phyloP scores from a whole-genome alignment of 2,888 invertebrate genomes.

The Aphodius granarius region DNA sequence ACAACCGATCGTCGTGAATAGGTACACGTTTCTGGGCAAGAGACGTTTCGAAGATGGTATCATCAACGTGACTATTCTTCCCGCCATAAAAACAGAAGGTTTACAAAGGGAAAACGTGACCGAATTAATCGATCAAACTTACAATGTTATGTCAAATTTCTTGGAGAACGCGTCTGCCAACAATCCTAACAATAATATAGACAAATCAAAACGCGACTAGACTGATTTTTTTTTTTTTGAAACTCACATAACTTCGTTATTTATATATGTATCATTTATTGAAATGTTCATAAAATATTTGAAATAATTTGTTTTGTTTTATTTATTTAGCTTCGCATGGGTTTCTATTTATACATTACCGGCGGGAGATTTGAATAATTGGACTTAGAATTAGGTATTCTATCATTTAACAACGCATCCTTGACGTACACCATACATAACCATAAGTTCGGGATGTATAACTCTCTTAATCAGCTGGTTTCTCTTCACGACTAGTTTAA shows the following conservation, averaged over 20 bases:
- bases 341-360: too few species aligned
- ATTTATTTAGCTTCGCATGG: too few species aligned
- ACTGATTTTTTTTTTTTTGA: conserved; percentile 28
- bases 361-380: too few species aligned
- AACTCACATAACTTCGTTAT: conserved; percentile 16
- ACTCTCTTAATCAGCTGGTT: conserved; percentile 75
- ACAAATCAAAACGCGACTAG: conserved; percentile 32
- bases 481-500: conserved; percentile 75
- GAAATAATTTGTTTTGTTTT: too few species aligned
- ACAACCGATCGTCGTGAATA: conserved; percentile 86
- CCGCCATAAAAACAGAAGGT: conserved; percentile 69
- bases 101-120: conserved; percentile 65
- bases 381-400: too few species aligned
- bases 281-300: conserved; percentile 16
- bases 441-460: conserved; percentile 83
- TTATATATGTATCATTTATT: conserved; percentile 27
- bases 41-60: conserved; percentile 66
- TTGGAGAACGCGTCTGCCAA: conserved; percentile 57
- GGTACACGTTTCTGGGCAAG: conserved; percentile 71
- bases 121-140: conserved; percentile 66
- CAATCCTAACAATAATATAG: conserved; percentile 39
- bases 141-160: conserved; percentile 67
- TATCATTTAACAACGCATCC: conserved; percentile 78
- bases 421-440: conserved; percentile 77
- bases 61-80: conserved; percentile 72